Conservation (phyloP, 2,797 vertebrate genomes). For the Cossypha heuglini region DNA sequence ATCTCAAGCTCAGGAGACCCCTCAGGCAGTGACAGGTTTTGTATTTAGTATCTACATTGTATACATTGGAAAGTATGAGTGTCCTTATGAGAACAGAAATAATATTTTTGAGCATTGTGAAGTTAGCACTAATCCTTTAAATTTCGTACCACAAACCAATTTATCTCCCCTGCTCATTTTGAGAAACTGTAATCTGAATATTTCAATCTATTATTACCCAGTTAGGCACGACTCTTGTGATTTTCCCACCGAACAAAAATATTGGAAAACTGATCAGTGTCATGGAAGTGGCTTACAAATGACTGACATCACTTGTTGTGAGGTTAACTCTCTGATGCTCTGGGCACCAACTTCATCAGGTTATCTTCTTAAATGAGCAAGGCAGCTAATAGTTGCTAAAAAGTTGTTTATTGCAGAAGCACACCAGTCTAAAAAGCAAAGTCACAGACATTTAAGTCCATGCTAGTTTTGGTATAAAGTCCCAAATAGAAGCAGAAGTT, state of each 20-base stretch:
- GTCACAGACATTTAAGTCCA: no score
- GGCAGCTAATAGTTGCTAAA: no score
- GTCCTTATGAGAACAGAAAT: not conserved
- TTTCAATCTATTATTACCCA: not conserved
- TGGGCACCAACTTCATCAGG: no score
- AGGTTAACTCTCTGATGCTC: no score
- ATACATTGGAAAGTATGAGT: not conserved
- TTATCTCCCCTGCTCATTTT: not conserved
- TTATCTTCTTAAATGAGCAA: no score
- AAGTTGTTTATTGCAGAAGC: no score
- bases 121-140: not conserved
- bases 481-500: no score
- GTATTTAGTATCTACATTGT: not conserved
- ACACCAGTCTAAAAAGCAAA: no score
- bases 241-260: not conserved
- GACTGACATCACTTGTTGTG: no score
- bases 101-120: not conserved
- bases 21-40: not conserved
- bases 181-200: not conserved
- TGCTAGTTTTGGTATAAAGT: no score
- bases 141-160: not conserved
- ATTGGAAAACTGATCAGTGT: not conserved
- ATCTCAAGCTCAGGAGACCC: no score
- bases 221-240: not conserved
- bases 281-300: not conserved